These are phyloP conservation scores for Rhamnusium bicolor DNA, from an alignment of 2,888 invertebrate genomes.

Conservation along the genomic window DNA sequence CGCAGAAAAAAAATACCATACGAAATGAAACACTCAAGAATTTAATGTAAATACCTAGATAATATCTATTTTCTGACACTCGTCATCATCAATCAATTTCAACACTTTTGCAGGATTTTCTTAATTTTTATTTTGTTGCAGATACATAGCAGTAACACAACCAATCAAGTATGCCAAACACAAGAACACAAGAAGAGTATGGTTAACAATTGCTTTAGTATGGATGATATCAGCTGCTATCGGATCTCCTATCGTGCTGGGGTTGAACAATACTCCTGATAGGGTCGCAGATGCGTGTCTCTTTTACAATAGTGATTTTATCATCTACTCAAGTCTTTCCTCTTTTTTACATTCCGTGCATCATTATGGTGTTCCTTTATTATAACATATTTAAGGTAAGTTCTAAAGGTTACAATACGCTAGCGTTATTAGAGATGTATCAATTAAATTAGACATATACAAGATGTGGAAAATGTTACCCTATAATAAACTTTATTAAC, in stretches of 20 bases:
- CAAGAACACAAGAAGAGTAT: constrained; percentile 95
- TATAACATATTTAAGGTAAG: constrained; percentile 97
- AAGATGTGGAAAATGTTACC: background rate
- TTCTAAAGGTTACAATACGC: constrained; percentile 35
- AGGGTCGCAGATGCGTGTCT: constrained; percentile 89
- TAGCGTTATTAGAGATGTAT: background rate
- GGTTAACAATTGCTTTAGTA: constrained; percentile 94
- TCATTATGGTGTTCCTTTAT: constrained; percentile 98
- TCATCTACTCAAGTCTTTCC: constrained; percentile 97
- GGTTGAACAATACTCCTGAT: constrained; percentile 94
- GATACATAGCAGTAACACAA: constrained; percentile 98
- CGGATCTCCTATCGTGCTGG: constrained; percentile 96
- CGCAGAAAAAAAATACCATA: too few relatives aligned
- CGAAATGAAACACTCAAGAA: too few relatives aligned
- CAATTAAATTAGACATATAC: background rate
- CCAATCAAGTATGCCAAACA: constrained; percentile 99
- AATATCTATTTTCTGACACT: background rate
- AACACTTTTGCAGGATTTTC: background rate
- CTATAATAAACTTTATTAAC: too few relatives aligned
- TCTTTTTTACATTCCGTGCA: constrained; percentile 99
- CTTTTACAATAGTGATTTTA: constrained; percentile 98
- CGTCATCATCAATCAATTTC: background rate
- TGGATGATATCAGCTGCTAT: constrained; percentile 97
- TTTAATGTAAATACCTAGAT: too few relatives aligned
- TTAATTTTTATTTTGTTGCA: constrained; percentile 70